Evolutionary conservation across 2,888 invertebrate genomes (phyloP), one percentile per base, ranked within the genome.

Genomic region (Lapara coniferarum): DNA sequence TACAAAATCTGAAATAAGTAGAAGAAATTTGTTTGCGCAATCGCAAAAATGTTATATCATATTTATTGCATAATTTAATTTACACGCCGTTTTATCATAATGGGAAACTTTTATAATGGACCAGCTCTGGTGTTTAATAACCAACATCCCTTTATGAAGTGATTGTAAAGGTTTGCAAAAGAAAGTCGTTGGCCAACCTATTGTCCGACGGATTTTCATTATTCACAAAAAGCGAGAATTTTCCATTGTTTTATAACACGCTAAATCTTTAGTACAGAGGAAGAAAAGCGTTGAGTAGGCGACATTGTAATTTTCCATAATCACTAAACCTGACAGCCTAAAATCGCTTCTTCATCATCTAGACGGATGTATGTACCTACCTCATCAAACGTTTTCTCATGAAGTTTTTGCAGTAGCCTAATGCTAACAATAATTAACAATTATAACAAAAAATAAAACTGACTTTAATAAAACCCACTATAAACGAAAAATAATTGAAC

Each of bases 181-280:
- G 19, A 19, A 63, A 63, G 63, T 6, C 49, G 46, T 63, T 63
- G 49, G 63, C 49, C 7, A 63, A 63, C 63, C 46, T 8, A 19
- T 63, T 63, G 63, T 63, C 13, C 1, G 7, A 1, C 7, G 25
- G 63, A 63, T 19, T 25, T 49, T 63, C 63, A 49, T 46, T 49
- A 63, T 25, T 49, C 49, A 46, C 19, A 12, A 63, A 63, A 19
- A 13, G 49, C 10, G 19, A 46, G 46, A 63, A 19, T 63, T 63
- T 59, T 13, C 12, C 46, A 25, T 16, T 49, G 16, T 46, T 46
- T 49, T 7, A 7, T 37, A 37, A 7, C 37, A 37, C 37, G 37
- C 5, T 37, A 37, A 5, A 37, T 37, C 8, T 7, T 37, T 6
- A 37, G 37, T 37, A 37, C 37, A 37, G 37, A 7, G 37, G 37